phyloP scores from a whole-genome alignment of 2,113 vertebrate genomes.

The Pangasianodon gigas region DNA sequence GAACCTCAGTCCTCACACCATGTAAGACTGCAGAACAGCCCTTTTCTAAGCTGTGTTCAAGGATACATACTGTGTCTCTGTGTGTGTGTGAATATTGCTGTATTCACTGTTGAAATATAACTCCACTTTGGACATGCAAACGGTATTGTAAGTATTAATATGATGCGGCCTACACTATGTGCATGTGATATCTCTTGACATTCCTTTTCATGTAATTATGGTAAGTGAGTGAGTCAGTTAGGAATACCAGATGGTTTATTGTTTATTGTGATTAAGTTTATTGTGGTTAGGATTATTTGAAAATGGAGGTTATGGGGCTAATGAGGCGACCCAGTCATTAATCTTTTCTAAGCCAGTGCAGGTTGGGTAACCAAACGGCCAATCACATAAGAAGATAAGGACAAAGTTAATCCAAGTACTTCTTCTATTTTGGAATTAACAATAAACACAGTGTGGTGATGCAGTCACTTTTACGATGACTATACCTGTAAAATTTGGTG shows the following conservation, averaged over 20 bases:
- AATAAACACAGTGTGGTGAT: not conserved
- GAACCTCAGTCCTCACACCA: not conserved
- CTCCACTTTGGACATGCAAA: not conserved
- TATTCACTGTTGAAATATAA: no score
- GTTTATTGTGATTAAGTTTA: no score
- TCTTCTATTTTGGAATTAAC: not conserved
- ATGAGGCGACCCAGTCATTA: not conserved
- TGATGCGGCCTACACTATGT: not conserved
- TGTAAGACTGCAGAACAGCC: not conserved
- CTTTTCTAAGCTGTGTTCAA: not conserved
- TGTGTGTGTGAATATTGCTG: no score
- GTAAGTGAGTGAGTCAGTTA: not conserved
- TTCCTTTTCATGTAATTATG: not conserved
- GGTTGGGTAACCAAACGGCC: not conserved
- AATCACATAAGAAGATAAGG: not conserved
- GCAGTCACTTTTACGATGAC: not conserved
- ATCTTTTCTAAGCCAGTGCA: slow-evolving; percentile 10
- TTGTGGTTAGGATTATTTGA: not conserved
- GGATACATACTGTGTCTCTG: not conserved
- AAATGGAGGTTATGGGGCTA: not conserved
- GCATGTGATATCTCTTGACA: not conserved
- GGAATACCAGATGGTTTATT: not conserved
- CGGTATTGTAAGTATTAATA: not conserved
- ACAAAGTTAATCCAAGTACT: not conserved
- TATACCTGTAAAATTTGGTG: not conserved